Base-by-base conservation (phyloP, 2,888 invertebrate genomes). In the Oligia strigilis region DNA sequence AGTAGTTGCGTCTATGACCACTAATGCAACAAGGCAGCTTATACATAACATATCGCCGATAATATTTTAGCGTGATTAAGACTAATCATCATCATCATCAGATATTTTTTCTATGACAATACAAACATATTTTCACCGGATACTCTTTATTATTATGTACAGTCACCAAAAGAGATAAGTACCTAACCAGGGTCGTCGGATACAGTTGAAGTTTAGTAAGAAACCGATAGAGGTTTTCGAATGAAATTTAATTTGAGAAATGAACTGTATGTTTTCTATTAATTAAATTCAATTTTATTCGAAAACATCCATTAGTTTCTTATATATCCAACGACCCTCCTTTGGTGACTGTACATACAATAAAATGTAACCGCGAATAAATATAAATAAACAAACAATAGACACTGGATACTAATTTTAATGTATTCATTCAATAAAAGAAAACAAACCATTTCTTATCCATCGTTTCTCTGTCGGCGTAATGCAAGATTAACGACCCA, bases 381-480 rank as follows among this genome's bases (percentile, higher is more conserved):
- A 65, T 23, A 19, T 29, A 43, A 52, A 67, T 72, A n/a, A 62
- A n/a, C n/a, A 19, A 69, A 80, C 62, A 73, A 69, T 62, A 58
- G 67, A 46, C 40, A 29, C 36, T 73, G 58, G 1, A 58, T 73
- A 67, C n/a, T 60, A 17, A 52, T 65, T 29, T 29, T 52, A 72
- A 72, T 72, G 40, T 43, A n/a, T 79, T 55, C 36, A 17, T 46
- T 62, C 40, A 55, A 55, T 55, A 46, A 19, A 46, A 36, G n/a
- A 62, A 67, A 80, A 80, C 36, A 80, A 62, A 73, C 17, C n/a
- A 29, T 55, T 2, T n/a, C 62, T 65, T 65, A 40, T 29, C n/a
- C 52, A 78, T 58, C 9, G 52, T 62, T 49, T 66, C 6, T n/a
- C 49, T 49, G 40, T 40, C 36, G 17, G n/a, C 67, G n/a, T 49